Base-by-base conservation (phyloP, 2,888 invertebrate genomes). In the Polymixis flavicincta region DNA sequence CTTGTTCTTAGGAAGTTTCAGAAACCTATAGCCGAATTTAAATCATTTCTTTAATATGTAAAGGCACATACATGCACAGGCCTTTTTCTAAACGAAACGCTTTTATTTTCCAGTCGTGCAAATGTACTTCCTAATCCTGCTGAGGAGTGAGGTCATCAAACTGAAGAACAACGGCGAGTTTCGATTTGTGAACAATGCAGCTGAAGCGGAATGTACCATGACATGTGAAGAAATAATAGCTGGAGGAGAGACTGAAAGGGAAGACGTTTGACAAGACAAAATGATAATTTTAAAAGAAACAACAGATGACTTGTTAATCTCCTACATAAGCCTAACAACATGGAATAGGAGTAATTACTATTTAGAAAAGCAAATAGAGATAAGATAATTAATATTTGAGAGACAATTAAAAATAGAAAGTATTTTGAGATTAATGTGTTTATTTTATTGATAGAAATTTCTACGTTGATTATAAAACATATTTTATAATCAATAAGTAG, bases 111-210 rank as follows among this genome's bases (percentile, higher is more conserved):
- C 52, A 76, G 74, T 9, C 42, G 48, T 57, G 7, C 74, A 74
- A 50, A 57, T 7, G 19, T 74, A 74, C 14, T 64, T 74, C 76
- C 9, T 74, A 19, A 2, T 74, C 11, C 55, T 74, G n/a, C 19
- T 74, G 42, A 76, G 64, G 14, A 74, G 48, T 76, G 76, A 74
- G 7, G 76, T 74, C 55, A 63, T 32, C 0, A 74, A 74, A 64
- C 76, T 74, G 64, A n/a, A 19, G 5, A 11, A 48, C 28, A 50
- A 50, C 5, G 54, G 55, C 48, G 37, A 50, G 42, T 63, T 76
- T 48, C 48, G n/a, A 76, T 63, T 76, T 76, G 32, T 63, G 6
- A 74, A 75, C 74, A 74, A 76, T 28, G 64, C 28, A 7, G 9
- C 32, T 52, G 77, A 59, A 32, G 59, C 32, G 11, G 45, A 76